phyloP scores from a whole-genome alignment of 1,140 invertebrate genomes.

The Drosophila saltans region DNA sequence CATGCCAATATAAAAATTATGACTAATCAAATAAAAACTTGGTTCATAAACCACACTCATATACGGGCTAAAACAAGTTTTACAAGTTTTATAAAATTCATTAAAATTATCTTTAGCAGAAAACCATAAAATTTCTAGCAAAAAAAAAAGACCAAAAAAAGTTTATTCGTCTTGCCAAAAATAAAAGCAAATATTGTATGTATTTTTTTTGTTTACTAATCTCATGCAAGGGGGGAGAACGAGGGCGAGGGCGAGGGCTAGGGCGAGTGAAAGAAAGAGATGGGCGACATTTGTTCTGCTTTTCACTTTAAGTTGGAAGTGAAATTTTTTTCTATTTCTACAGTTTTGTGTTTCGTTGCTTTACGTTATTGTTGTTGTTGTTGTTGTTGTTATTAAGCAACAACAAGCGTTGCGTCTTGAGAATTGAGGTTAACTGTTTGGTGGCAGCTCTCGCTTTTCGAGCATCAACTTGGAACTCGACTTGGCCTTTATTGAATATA shows the following conservation, averaged over 20 bases:
- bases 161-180: constrained; percentile 64
- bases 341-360: constrained; percentile 10
- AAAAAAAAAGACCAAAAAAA: constrained; percentile 43
- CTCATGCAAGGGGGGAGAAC: constrained; percentile 17
- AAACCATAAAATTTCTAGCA: constrained; percentile 51
- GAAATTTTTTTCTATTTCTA: constrained; percentile 70
- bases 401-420: constrained; percentile 67
- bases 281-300: constrained; percentile 72
- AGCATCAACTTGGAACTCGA: constrained; percentile 46
- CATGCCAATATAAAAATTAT: constrained; percentile 63
- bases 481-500: constrained; percentile 80
- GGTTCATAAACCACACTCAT: constrained; percentile 51
- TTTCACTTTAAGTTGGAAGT: constrained; percentile 73
- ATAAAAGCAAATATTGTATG: constrained; percentile 21
- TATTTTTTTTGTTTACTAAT: constrained; percentile 45
- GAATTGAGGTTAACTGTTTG: constrained; percentile 77
- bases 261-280: constrained; percentile 27
- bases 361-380: constrained; percentile 48
- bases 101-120: constrained; percentile 63
- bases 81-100: constrained; percentile 52
- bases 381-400: constrained; percentile 67
- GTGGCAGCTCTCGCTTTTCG: constrained; percentile 73
- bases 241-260: constrained; percentile 19
- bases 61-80: constrained; percentile 59
- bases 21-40: constrained; percentile 63